Base-by-base conservation (phyloP, 1,140 invertebrate species). In the Orchesella cincta region DNA sequence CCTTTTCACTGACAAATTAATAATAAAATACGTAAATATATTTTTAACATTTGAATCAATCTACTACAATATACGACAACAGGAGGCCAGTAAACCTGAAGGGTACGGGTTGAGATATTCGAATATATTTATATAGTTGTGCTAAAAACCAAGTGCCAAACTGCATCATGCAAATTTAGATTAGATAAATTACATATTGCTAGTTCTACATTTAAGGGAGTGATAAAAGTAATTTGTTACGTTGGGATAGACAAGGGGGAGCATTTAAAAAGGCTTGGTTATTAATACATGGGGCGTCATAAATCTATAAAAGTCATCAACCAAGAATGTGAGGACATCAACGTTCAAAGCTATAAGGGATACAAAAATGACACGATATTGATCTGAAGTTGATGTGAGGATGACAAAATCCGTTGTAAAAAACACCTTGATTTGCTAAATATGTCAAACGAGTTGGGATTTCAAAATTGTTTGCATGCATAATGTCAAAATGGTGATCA, bases 381-480 rank as follows among this genome's bases (percentile, higher is more conserved):
- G 52, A 57, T 57, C 52, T 18, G 3, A 57, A 57, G 23, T 23
- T 57, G 14, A 46, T 57, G 20, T 46, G 39, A 57, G 3, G 52
- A 57, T 26, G 52, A 57, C 52, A 57, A 57, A 57, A 57, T 57
- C 52, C 5, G 12, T 18, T 57, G 52, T n/a, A 57, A 57, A n/a
- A 57, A 57, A 57, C 52, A 57, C 52, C 52, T 46, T 57, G 52
- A 57, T 57, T 57, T 23, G 52, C 23, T 57, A 57, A 57, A 57
- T 57, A 57, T 57, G 52, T 57, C 52, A 57, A n/a, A 26, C 52
- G 14, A 57, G 23, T 46, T 46, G 23, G 5, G 12, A 57, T 57
- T 57, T 57, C 52, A 57, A 57, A 57, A 57, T 57, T 14, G 23
- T n/a, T n/a, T 57, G 52, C 52, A 57, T 46, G 39, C 18, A 46